Conservation (phyloP, 2,113 vertebrate genomes). For the Ciconia maguari region DNA sequence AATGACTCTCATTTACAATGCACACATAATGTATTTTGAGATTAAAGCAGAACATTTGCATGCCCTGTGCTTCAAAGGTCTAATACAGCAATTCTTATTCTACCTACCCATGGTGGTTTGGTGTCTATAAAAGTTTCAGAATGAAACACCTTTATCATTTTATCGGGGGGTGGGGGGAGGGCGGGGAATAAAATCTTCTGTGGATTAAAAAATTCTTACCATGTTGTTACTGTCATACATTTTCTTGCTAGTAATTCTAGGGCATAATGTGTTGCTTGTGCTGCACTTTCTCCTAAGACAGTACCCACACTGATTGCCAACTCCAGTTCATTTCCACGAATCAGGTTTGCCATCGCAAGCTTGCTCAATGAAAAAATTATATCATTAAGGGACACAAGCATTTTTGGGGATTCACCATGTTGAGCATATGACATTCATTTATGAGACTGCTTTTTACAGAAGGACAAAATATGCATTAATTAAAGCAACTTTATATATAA, state of each 20-base stretch:
- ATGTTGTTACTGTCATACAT: constrained; percentile 87
- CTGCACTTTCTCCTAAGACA: constrained; percentile 85
- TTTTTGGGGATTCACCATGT: neutral
- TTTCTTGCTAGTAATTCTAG: constrained; percentile 92
- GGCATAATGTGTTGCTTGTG: constrained; percentile 85
- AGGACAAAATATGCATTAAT: neutral
- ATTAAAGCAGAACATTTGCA: neutral
- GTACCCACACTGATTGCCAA: constrained; percentile 88
- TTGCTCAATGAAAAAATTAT: constrained; percentile 69
- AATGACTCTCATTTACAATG: neutral
- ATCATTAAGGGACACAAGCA: constrained; percentile 48
- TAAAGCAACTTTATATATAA: neutral
- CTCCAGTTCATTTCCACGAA: constrained; percentile 96
- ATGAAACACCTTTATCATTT: neutral
- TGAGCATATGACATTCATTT: neutral
- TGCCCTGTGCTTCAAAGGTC: neutral
- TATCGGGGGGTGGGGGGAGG: neutral
- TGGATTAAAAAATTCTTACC: constrained; percentile 75
- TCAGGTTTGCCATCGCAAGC: constrained; percentile 91
- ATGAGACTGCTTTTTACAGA: neutral
- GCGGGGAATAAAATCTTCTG: neutral
- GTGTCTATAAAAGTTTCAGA: neutral
- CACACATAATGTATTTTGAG: neutral
- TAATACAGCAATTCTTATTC: neutral
- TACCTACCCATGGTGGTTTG: neutral